A percentile compares a stretch with the other conserved stretches of the same genome.
phyloP scores from a whole-genome alignment of 2,888 invertebrate genomes.

The Pristionchus mayeri region DNA sequence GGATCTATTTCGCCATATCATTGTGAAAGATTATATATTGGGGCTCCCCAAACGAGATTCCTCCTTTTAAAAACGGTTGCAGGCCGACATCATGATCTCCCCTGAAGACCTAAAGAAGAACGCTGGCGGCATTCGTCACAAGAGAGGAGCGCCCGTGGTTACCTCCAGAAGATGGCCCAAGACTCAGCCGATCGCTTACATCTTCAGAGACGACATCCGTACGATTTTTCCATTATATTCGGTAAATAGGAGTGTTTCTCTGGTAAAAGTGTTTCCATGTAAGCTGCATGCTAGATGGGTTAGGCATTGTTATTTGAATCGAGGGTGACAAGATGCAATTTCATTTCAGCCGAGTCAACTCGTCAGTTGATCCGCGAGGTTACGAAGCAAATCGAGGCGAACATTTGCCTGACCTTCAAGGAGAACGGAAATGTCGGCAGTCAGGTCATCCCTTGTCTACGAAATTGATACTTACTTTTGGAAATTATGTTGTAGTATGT shows the following conservation, averaged over 20 bases:
- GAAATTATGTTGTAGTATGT: too few species aligned
- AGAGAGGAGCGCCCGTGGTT: conserved; percentile 29
- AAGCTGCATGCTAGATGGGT: too few species aligned
- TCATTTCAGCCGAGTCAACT: neutral
- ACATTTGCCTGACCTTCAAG: conserved; percentile 3
- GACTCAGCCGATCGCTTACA: conserved; percentile 27
- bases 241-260: too few species aligned
- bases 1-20: too few species aligned
- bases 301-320: too few species aligned
- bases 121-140: neutral
- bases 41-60: too few species aligned
- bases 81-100: neutral
- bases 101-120: neutral
- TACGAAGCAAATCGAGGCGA: neutral
- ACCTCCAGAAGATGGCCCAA: conserved; percentile 26
- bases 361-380: neutral
- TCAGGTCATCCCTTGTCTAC: neutral
- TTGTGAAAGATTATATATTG: too few species aligned
- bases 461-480: too few species aligned
- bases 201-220: conserved; percentile 10
- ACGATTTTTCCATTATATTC: neutral
- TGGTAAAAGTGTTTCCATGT: too few species aligned
- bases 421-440: neutral
- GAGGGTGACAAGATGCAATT: neutral
- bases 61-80: too few species aligned